phyloP scores from a whole-genome alignment of 2,113 vertebrate genomes.

The Pipa parva region DNA sequence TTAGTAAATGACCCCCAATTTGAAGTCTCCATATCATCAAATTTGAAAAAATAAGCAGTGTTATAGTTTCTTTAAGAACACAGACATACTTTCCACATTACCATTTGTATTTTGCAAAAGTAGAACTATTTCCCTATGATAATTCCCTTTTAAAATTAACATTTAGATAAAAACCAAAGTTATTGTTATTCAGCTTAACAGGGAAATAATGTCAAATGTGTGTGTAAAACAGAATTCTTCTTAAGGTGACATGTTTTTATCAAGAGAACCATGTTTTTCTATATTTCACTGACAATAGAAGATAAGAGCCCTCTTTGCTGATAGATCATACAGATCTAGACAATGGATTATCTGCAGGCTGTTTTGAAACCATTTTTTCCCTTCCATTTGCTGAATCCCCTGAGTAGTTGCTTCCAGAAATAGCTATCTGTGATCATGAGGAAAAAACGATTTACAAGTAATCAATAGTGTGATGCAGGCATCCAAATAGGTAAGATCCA shows the following conservation, averaged over 20 bases:
- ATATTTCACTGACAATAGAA: constrained; percentile 27
- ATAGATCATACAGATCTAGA: constrained; percentile 26
- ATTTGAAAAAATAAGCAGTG: too few relatives aligned
- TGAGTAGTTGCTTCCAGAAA: constrained; percentile 19
- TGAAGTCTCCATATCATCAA: too few relatives aligned
- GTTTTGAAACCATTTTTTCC: constrained; percentile 19
- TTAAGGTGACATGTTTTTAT: constrained; percentile 29
- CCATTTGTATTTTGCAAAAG: too few relatives aligned
- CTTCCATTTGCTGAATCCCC: constrained; percentile 15
- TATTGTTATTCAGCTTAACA: constrained; percentile 3
- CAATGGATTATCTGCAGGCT: constrained; percentile 28
- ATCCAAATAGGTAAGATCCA: background rate
- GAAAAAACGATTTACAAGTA: background rate
- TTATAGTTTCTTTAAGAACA: too few relatives aligned
- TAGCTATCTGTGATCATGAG: constrained; percentile 26
- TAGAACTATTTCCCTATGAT: too few relatives aligned
- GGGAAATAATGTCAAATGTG: constrained; percentile 8
- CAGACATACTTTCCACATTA: too few relatives aligned
- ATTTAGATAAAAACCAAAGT: constrained; percentile 16
- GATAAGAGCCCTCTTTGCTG: constrained; percentile 31
- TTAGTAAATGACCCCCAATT: too few relatives aligned
- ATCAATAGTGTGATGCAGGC: constrained; percentile 19
- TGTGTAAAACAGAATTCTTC: constrained; percentile 3
- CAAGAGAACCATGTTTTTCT: constrained; percentile 6
- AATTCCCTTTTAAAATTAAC: background rate